Evolutionary conservation across 2,113 vertebrate species (phyloP), one percentile per base, ranked within the genome.

Genomic region (Rhinoderma darwinii): DNA sequence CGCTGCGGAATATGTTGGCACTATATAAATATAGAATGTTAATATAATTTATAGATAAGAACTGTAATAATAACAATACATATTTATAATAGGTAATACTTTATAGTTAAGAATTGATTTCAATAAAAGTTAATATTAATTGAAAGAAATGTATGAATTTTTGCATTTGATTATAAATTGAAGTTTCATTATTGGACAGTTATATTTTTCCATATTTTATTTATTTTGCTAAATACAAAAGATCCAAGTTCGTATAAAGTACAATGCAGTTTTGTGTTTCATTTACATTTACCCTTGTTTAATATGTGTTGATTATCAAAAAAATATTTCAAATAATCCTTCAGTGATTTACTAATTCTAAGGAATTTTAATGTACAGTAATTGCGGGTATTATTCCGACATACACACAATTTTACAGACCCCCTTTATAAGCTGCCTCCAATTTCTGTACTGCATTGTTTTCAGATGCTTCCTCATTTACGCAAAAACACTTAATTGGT

Each of bases 341-440:
- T 37, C 27, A 22, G 32, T 61, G 15, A 59, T 32, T 59, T 56
- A 35, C 50, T 37, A 80, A 80, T n/a, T 80, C 7, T 20, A 37
- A 80, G 54, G 78, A 80, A 80, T 80, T 39, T 80, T 61, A 80
- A 80, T 80, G 50, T 80, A 61, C 78, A 80, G 32, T 59, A 80
- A 59, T 80, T 80, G 32, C 37, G 32, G 78, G 32, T 50, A 80
- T 30, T 32, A 35, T 77, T 51, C 27, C 44, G 15, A 47, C 12
- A 12, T 51, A 39, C 44, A 80, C 61, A 27, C 22, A 39, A 30
- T 80, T 25, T 80, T 59, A 80, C 50, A 59, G 78, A 80, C 78
- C 51, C 78, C 27, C 78, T 80, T 80, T 80, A 79, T 79, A 79
- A 79, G 30, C 76, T 56, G 76, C 47, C 25, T 79, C n/a, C 78